Conservation (phyloP, 2,888 invertebrate genomes). For the Hipparchia sbordonii region DNA sequence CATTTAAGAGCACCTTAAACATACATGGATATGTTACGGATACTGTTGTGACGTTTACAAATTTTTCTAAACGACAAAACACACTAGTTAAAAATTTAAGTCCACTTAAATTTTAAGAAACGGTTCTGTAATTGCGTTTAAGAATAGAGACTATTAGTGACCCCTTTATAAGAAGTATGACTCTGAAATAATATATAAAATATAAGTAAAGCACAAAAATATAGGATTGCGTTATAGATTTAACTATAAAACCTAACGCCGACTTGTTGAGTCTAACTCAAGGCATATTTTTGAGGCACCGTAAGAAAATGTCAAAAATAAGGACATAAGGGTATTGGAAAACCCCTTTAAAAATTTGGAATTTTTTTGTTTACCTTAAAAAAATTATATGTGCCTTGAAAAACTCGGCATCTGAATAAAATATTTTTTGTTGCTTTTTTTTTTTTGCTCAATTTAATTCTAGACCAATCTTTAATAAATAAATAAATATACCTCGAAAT, state of each 20-base stretch:
- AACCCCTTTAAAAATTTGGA: too few species aligned
- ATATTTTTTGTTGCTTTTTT: not conserved
- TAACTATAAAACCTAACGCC: too few species aligned
- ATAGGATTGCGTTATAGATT: not conserved
- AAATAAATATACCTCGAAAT: not conserved
- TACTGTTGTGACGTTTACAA: too few species aligned
- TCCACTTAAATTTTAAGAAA: too few species aligned
- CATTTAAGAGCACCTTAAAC: too few species aligned
- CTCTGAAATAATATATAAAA: too few species aligned
- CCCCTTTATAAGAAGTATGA: not conserved
- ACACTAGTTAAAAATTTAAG: too few species aligned
- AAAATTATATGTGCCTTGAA: not conserved
- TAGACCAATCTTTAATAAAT: not conserved
- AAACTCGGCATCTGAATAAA: not conserved
- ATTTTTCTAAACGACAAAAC: too few species aligned
- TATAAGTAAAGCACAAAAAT: constrained; percentile 1
- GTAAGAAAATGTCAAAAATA: not conserved
- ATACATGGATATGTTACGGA: too few species aligned
- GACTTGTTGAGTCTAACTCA: too few species aligned
- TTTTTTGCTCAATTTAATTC: not conserved
- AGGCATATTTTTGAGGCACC: too few species aligned
- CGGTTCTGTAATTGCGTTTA: too few species aligned
- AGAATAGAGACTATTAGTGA: not conserved
- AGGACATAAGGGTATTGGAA: not conserved
- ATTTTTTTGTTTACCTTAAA: not conserved